Evolutionary conservation across 2,113 vertebrate genomes (phyloP), one percentile per base, ranked within the genome.

Genomic region (Sciurus niger): DNA sequence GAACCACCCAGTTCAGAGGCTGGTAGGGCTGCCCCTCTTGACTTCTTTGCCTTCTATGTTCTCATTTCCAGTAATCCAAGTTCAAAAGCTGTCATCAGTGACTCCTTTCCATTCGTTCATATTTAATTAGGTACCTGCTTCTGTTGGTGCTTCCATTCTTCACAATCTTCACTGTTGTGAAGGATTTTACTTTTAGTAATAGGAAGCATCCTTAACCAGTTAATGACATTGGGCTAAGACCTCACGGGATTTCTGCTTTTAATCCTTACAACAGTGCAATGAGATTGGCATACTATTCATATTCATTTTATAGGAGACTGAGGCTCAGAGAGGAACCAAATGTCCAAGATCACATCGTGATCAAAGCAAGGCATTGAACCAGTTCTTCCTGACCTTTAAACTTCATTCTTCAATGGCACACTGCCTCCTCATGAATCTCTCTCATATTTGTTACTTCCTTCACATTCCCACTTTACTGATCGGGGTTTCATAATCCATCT

Each of bases 271-370:
- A 88, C 9, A 18, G 17, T 60, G 20, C 4, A 12, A 6, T 76
- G 70, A 76, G 28, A 84, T 40, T 7, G 22, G 11, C 48, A 51
- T 60, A 22, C 11, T 63, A 70, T 40, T 72, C 60, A 84, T 55
- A 63, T 58, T 88, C 48, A 80, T 77, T 90, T 90, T 58, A 90
- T 20, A 92, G 70, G 20, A 76, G 86, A 90, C 12, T 85, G 34
- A 68, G n/a, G 17, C 17, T 86, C 17, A 53, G 16, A 53, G 12
- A 68, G 60, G 43, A 43, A 89, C 34, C 10, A 16, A 68, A 82
- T 93, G 55, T 72, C 51, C 67, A 86, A 82, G 63, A 70, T 16
- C 24, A 53, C 20, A 83, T 3, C 78, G 72, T 2, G 1, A 67
- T 30, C 43, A 70, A 60, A 84, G 37, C 4, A 77, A 18, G 4